Evolutionary conservation across 2,888 invertebrate species (phyloP), one percentile per base, ranked within the genome.

Genomic region (Ptychoptera albimana): DNA sequence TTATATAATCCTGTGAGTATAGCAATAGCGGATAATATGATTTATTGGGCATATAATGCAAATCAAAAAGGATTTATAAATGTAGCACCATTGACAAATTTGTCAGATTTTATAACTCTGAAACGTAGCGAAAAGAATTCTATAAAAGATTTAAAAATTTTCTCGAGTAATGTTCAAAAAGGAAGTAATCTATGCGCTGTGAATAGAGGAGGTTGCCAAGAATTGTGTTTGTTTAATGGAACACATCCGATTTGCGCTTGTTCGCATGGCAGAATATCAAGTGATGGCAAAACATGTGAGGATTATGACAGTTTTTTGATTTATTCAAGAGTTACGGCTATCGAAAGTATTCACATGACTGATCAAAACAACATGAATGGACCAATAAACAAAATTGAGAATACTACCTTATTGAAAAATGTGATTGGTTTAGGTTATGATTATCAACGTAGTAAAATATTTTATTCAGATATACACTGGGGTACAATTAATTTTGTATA

Each of bases 391-490:
- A 71, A 76, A 35, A 82, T 91, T 45, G 73, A 76, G 49, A 77
- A 82, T 57, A 67, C 74, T 48, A 77, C 79, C 6, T 65, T 75
- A 54, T 80, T 91, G 75, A 72, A 84, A 45, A 91, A 91, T 67
- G 87, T 85, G 8, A 88, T 91, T 55, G 88, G 85, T 15, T 69
- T 92, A 43, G 75, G 85, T 2, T 87, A 79, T 63, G 83, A 86
- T 66, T 86, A 81, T 63, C 64, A 67, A 46, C 67, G 68, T 31
- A 70, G 75, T 52, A 67, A 77, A 42, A 68, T 89, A 41, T 89
- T 85, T 68, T 92, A 86, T 68, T 89, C 89, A 1, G 91, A 91
- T 64, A 87, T 91, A 49, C 86, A 88, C 60, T 72, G 80, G 56
- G 87, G 86, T 45, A 77, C 83, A 51, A 87, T 92, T 57, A 82